phyloP scores from a whole-genome alignment of 2,113 vertebrate genomes.

The Chaetorhynchus papuensis region DNA sequence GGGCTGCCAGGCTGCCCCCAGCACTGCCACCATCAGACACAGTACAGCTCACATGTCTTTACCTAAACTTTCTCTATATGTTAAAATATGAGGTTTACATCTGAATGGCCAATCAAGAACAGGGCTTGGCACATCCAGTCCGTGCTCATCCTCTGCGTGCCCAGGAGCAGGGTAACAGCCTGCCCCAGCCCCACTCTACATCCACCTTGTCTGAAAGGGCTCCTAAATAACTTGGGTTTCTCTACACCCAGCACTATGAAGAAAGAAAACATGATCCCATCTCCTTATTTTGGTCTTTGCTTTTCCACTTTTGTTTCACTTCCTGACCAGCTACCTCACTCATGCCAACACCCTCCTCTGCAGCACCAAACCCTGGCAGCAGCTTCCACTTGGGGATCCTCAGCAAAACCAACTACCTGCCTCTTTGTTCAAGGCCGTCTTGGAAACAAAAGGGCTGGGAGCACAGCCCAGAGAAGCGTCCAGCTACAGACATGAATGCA shows the following conservation, averaged over 20 bases:
- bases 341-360: background rate
- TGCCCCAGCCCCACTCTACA: background rate
- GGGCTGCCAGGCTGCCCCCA: background rate
- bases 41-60: background rate
- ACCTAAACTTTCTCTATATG: background rate
- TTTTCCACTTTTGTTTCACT: background rate
- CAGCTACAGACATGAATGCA: accelerated
- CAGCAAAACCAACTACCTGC: background rate
- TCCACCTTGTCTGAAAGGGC: background rate
- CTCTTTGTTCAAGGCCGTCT: background rate
- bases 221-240: background rate
- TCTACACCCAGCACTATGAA: background rate
- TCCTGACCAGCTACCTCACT: background rate
- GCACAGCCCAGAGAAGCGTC: background rate
- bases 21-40: background rate
- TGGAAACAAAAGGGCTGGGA: background rate
- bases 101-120: background rate
- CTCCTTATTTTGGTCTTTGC: background rate
- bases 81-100: background rate
- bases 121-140: background rate
- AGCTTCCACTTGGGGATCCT: background rate
- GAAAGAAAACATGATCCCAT: background rate
- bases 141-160: accelerated
- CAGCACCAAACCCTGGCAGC: background rate
- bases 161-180: background rate